Evolutionary conservation across 64 coral and sea anemone genomes (phyloP), one percentile per base, ranked within the genome.

Genomic region (Astreopora myriophthalma): DNA sequence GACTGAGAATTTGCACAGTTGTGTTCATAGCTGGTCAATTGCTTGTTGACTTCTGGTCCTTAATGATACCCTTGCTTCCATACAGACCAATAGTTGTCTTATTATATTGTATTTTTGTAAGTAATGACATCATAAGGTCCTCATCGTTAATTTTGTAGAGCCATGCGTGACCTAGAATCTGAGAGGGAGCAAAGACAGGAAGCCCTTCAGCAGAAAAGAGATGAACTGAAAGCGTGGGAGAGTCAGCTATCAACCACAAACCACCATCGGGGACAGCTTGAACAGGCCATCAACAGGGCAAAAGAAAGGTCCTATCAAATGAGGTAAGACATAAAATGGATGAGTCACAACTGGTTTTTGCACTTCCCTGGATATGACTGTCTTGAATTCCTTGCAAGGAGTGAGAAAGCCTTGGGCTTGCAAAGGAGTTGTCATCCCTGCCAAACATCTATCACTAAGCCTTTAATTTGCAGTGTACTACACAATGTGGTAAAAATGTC

Each of bases 111-210:
- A n/a, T n/a, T n/a, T 31, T 49, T 34, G 24, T 34, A 24, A 46
- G 11, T 46, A 30, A 20, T 80, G 14, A 80, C 8, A 48, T 13
- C 58, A 69, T 12, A 69, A 27, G 5, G 5, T 76, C 74, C 0
- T 36, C 3, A n/a, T 28, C 16, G 55, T 57, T 17, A 55, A 16
- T 49, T 38, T 89, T 94, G n/a, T 58, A 99, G 97, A 52, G 97
- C 97, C 23, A 95, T 95, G 87, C 84, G 91, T 51, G 97, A 99
- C 68, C 72, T 95, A 16, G 97, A 99, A 67, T 93, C 97, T 51
- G 97, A 99, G 75, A 84, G 94, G 20, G 72, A 71, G 37, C 90
- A 95, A 88, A 93, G 97, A 79, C 85, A 95, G 72, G 74, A 78
- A 61, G 79, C 26, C 3, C 91, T 99, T 27, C 74, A 60, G 48